Evolutionary conservation across 2,113 vertebrate genomes (phyloP).

Genomic region (Alligator mississippiensis): DNA sequence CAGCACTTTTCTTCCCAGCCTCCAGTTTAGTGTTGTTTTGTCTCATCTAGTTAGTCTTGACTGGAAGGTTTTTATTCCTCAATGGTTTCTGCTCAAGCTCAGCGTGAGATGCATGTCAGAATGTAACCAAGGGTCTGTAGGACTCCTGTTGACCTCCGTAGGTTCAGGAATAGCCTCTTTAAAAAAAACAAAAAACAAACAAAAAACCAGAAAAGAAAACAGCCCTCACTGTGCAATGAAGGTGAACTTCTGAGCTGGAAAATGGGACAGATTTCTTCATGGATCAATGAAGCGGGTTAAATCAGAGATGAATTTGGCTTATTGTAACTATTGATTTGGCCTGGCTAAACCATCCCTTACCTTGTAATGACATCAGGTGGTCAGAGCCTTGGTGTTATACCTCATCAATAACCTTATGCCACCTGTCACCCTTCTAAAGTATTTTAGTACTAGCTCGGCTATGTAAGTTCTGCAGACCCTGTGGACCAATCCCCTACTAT

Average conservation of each 20-base stretch:
- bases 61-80: not conserved
- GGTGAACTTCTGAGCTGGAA: not conserved
- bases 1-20: not conserved
- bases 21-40: not conserved
- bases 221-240: too few species aligned
- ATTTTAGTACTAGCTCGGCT: not conserved
- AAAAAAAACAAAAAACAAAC: too few species aligned
- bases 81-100: not conserved
- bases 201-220: too few species aligned
- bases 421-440: not conserved
- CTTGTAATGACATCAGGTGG: not conserved
- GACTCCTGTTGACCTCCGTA: too few species aligned
- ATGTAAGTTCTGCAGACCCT: not conserved
- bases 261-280: not conserved
- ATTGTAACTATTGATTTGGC: not conserved
- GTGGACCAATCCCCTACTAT: not conserved
- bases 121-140: too few species aligned
- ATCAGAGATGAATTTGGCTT: not conserved
- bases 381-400: not conserved
- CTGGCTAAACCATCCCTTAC: not conserved
- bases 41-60: not conserved
- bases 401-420: not conserved
- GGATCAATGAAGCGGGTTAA: not conserved
- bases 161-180: too few species aligned
- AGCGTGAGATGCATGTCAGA: not conserved